Conservation (phyloP, 2,797 vertebrate species). For the Sebastes hopkinsi region DNA sequence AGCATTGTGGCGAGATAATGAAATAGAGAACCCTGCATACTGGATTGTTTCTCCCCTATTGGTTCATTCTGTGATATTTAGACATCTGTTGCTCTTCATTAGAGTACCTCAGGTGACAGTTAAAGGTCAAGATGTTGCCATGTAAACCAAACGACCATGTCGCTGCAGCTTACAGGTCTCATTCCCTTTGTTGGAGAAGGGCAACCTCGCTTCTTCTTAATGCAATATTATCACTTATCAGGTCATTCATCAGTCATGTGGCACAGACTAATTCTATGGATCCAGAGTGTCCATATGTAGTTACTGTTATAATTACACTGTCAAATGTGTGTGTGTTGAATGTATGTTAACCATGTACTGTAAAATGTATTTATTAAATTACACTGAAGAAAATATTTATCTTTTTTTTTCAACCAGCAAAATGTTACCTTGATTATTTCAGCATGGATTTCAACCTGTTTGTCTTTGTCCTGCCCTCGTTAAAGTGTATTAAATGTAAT, state of each 20-base stretch:
- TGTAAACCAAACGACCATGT: slow-evolving; percentile 40
- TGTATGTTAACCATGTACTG: slow-evolving; percentile 19
- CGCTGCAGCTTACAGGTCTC: slow-evolving; percentile 1
- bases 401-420: slow-evolving; percentile 2
- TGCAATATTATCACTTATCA: slow-evolving; percentile 3
- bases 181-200: neutral
- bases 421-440: neutral
- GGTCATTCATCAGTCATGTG: neutral
- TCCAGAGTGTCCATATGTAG: neutral
- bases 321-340: slow-evolving; percentile 8
- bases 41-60: slow-evolving; percentile 14
- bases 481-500: slow-evolving; percentile 3
- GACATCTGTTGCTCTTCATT: slow-evolving; percentile 45
- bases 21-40: slow-evolving; percentile 5
- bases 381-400: neutral
- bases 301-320: neutral
- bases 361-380: slow-evolving; percentile 55
- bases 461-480: slow-evolving; percentile 4
- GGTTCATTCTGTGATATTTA: slow-evolving; percentile 39
- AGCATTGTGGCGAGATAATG: slow-evolving; percentile 12
- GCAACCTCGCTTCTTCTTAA: neutral
- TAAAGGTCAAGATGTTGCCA: slow-evolving; percentile 51
- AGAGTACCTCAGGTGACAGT: slow-evolving; percentile 47
- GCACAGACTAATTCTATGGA: neutral
- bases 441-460: slow-evolving; percentile 1